A percentile compares a stretch with the other conserved stretches of the same genome.
Evolutionary conservation across 2,113 vertebrate species (phyloP).

Genomic region (Clarias batrachus): DNA sequence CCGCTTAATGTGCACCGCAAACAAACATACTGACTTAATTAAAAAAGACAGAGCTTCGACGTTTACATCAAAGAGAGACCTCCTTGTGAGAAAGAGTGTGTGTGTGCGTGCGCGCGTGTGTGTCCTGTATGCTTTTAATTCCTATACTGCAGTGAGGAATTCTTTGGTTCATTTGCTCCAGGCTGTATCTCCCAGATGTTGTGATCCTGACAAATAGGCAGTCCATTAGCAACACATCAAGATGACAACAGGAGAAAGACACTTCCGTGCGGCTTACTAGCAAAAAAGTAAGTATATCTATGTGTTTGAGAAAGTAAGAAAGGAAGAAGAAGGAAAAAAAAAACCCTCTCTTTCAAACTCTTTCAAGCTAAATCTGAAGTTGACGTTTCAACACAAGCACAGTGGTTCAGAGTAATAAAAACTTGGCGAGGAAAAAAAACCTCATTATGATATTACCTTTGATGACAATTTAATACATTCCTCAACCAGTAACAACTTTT

Average conservation of each 20-base stretch:
- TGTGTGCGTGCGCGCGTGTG: not conserved
- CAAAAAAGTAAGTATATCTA: not conserved
- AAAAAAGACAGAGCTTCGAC: conserved; percentile 39
- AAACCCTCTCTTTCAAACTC: not conserved
- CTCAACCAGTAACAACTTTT: not conserved
- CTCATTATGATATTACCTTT: not conserved
- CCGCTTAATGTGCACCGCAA: conserved; percentile 34
- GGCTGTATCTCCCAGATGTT: conserved; percentile 50
- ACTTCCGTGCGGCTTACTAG: conserved; percentile 4
- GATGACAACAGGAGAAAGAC: conserved; percentile 41
- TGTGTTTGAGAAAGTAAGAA: conserved; percentile 21
- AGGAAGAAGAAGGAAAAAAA: not conserved
- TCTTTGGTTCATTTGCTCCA: conserved; percentile 35
- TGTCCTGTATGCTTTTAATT: conserved; percentile 42
- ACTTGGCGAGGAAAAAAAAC: conserved; percentile 6
- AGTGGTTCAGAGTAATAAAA: not conserved
- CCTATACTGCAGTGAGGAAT: conserved; percentile 22
- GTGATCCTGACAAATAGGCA: conserved; percentile 42
- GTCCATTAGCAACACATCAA: conserved; percentile 44
- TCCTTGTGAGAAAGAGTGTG: conserved; percentile 9
- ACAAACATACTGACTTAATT: conserved; percentile 39
- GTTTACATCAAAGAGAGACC: conserved; percentile 48
- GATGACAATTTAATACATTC: not conserved
- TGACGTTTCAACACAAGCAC: conserved; percentile 15
- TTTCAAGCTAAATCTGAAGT: not conserved